phyloP scores from a whole-genome alignment of 2,113 vertebrate species.

The Hemiscyllium ocellatum region DNA sequence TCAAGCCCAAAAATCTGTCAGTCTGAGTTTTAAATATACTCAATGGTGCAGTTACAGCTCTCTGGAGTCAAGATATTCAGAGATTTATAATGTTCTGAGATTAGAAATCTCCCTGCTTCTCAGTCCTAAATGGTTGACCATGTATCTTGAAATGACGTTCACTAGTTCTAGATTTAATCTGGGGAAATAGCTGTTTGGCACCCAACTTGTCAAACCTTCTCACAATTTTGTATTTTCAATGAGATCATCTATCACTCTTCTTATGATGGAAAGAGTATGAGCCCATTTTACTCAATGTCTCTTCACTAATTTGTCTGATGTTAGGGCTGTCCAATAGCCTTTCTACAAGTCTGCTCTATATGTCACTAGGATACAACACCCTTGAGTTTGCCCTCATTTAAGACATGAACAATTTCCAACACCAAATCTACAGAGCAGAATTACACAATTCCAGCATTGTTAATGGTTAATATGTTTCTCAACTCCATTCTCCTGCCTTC shows the following conservation, averaged over 20 bases:
- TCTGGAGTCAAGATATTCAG: neutral
- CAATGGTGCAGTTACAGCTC: neutral
- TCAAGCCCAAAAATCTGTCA: neutral
- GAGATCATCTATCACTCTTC: neutral
- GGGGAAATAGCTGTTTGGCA: neutral
- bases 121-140: neutral
- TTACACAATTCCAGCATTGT: too few relatives aligned
- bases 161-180: neutral
- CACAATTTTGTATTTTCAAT: neutral
- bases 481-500: too few relatives aligned
- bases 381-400: neutral
- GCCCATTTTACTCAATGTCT: neutral
- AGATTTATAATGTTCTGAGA: neutral
- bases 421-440: too few relatives aligned
- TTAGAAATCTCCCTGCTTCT: neutral
- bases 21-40: neutral
- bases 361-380: too few relatives aligned
- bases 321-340: neutral
- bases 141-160: neutral
- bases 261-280: neutral
- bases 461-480: too few relatives aligned
- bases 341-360: neutral
- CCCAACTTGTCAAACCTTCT: neutral
- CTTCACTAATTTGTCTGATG: neutral
- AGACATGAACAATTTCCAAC: neutral